Conservation (phyloP, 2,113 vertebrate species). For the Empidonax traillii region DNA sequence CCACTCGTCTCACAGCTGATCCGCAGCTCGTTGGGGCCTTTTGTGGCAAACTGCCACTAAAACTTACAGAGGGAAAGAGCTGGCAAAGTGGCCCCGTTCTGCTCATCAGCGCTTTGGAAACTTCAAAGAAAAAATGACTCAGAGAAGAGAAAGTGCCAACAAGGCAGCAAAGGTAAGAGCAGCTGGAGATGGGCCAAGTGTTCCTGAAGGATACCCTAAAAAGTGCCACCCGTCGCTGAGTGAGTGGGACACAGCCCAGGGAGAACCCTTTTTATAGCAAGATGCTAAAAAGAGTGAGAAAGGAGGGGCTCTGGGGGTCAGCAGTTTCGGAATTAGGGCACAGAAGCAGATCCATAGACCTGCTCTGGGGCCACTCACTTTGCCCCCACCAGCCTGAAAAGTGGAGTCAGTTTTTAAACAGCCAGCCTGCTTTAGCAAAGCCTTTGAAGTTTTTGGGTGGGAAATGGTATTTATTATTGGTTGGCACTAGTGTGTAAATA, state of each 20-base stretch:
- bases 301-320: background rate
- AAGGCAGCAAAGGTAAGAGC: background rate
- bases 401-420: background rate
- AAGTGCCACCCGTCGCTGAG: background rate
- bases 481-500: slow-evolving; percentile 1
- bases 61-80: background rate
- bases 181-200: slow-evolving; percentile 12
- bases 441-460: slow-evolving; percentile 9
- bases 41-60: background rate
- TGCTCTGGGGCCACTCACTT: background rate
- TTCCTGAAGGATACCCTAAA: background rate
- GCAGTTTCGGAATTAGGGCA: background rate
- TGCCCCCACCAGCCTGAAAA: background rate
- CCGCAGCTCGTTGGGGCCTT: background rate
- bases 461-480: background rate
- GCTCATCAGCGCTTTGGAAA: background rate
- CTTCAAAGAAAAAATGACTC: background rate
- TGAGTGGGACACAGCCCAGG: background rate
- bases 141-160: background rate
- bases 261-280: background rate
- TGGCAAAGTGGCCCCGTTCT: background rate
- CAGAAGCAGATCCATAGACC: background rate
- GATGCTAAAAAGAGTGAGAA: background rate
- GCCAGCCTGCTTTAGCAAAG: background rate
- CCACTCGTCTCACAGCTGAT: fast-evolving